A percentile compares a stretch with the other conserved stretches of the same genome.
These are phyloP conservation scores for Drosophila prolongata DNA, from an alignment of 2,888 invertebrate species.

Conservation along the genomic window DNA sequence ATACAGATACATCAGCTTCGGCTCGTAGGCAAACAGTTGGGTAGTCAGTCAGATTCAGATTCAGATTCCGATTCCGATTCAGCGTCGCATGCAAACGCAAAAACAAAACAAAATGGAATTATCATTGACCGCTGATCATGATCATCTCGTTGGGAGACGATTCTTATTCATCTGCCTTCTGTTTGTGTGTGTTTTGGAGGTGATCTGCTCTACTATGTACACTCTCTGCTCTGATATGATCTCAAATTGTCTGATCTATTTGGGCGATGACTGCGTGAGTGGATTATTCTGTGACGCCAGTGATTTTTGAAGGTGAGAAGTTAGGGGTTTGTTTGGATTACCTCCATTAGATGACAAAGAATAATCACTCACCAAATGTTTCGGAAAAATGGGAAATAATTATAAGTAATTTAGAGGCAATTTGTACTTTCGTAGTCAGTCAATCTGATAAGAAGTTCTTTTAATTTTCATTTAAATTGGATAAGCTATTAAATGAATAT, in stretches of 20 bases:
- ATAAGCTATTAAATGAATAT: too few relatives aligned
- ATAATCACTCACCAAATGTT: not conserved
- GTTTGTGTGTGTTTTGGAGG: slow-evolving; percentile 17
- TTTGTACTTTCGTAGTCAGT: not conserved
- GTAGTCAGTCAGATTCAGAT: slow-evolving; percentile 33
- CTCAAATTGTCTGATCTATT: slow-evolving; percentile 25
- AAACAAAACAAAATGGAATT: slow-evolving; percentile 58
- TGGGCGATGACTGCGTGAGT: slow-evolving; percentile 36
- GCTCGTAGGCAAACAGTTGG: slow-evolving; percentile 27
- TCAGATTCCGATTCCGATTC: slow-evolving; percentile 12
- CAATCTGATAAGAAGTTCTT: too few relatives aligned
- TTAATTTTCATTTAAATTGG: too few relatives aligned
- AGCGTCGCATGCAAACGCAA: slow-evolving; percentile 67
- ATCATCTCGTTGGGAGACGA: slow-evolving; percentile 32
- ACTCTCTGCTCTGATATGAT: slow-evolving; percentile 8
- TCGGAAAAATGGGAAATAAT: not conserved
- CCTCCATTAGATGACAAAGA: slow-evolving; percentile 4
- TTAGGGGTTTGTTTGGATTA: slow-evolving; percentile 12
- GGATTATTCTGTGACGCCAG: slow-evolving; percentile 31
- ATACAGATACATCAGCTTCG: slow-evolving; percentile 35
- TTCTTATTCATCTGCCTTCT: slow-evolving; percentile 38
- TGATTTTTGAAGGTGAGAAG: slow-evolving; percentile 9
- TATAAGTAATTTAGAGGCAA: not conserved
- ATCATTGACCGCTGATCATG: slow-evolving; percentile 61
- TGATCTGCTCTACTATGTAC: slow-evolving; percentile 23